Base-by-base conservation (phyloP, 1,140 invertebrate species). In the Ruditapes philippinarum region DNA sequence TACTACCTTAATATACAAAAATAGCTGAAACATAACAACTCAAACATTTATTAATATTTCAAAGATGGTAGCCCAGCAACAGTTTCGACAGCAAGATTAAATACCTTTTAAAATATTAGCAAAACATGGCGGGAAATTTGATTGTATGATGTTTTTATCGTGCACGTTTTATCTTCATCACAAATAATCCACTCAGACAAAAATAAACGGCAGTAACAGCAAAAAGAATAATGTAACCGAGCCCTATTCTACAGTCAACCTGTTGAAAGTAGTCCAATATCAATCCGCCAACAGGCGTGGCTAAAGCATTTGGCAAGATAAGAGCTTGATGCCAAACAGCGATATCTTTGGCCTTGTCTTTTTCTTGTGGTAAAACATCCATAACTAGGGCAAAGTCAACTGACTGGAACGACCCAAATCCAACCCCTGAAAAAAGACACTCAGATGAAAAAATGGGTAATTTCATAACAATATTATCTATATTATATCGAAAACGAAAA, bases 351-450 rank as follows among this genome's bases (percentile, higher is more conserved):
- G 94, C 95, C 78, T 95, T 95, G 68, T 95, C 94, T 68, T 89
- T 91, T 38, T 95, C 94, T 28, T 94, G 91, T 38, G 94, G 93
- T 49, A 95, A 88, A 33, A 95, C 93, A 73, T 95, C 95, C 95
- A 95, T 95, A 36, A 95, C 93, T 19, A 95, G 89, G 38, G 95
- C 95, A 89, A 95, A 95, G 83, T 95, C 95, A 17, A 95, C 95
- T 4, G 94, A 92, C 87, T 94, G 93, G 86, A 93, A 95, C n/a
- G 94, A 91, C 2, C 95, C 95, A 83, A 95, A 95, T 45, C 94
- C 95, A n/a, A 95, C 80, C 28, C 95, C 95, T 95, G 84, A 9
- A 91, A 91, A 57, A 85, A 36, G 7, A 14, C 42, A 45, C n/a
- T n/a, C n/a, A n/a, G n/a, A n/a, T n/a, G n/a, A n/a, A n/a, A n/a